Evolutionary conservation across 2,888 invertebrate species (phyloP).

Genomic region (Acheta domesticus): DNA sequence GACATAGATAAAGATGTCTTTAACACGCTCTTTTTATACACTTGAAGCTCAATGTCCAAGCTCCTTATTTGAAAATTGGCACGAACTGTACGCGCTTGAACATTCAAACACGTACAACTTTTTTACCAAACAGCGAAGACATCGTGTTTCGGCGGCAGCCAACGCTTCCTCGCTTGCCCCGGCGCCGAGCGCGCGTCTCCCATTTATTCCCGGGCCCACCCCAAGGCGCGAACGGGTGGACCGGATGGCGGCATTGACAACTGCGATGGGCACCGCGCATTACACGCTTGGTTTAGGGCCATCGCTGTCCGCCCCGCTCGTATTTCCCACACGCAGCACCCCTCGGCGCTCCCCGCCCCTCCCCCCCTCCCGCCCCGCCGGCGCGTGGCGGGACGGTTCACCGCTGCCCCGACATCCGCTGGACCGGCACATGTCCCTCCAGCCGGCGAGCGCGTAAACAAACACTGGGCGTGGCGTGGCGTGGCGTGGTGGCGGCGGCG

Average conservation of each 20-base stretch:
- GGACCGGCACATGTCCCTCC: background rate
- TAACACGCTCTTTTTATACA: background rate
- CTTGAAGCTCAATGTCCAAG: background rate
- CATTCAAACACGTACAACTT: no score
- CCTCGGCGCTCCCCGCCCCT: no score
- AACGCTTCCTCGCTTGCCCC: no score
- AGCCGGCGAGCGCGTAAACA: background rate
- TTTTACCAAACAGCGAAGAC: no score
- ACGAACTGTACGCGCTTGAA: background rate
- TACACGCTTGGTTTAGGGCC: background rate
- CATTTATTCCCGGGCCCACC: no score
- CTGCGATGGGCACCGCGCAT: background rate
- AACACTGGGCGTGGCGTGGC: background rate
- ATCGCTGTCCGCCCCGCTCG: background rate
- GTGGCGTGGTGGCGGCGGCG: background rate
- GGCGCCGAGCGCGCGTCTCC: no score
- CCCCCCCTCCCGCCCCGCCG: background rate
- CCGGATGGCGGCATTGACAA: background rate
- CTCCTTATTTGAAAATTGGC: background rate
- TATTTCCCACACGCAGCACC: background rate
- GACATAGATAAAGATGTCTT: no score
- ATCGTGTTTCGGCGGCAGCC: no score
- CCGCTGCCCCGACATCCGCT: background rate
- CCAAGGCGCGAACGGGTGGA: background rate
- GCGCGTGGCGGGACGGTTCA: background rate